phyloP scores from a whole-genome alignment of 2,888 invertebrate genomes.

The Diarsia dahlii region DNA sequence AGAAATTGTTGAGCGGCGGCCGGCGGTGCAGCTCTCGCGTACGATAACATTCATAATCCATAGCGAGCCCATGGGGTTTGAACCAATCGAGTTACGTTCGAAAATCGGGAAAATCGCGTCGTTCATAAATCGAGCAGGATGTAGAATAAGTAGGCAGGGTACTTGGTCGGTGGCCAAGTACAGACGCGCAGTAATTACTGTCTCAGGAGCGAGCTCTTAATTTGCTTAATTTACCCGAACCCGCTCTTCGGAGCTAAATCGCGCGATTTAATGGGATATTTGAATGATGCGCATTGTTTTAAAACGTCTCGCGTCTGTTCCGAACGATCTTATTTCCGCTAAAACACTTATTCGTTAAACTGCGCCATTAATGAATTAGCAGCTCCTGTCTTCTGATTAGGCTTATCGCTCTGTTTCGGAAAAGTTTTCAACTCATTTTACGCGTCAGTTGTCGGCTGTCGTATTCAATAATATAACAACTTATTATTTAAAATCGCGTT shows the following conservation, averaged over 20 bases:
- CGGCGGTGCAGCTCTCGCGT: constrained; percentile 68
- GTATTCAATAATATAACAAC: constrained; percentile 19
- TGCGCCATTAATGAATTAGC: constrained; percentile 62
- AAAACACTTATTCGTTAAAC: constrained; percentile 67
- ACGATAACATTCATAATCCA: constrained; percentile 83
- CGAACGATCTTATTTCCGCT: constrained; percentile 75
- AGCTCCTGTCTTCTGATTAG: constrained; percentile 56
- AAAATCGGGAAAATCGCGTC: constrained; percentile 80
- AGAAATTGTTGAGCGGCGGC: constrained; percentile 66
- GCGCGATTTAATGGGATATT: constrained; percentile 87
- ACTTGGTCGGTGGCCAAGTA: constrained; percentile 86
- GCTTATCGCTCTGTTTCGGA: constrained; percentile 50
- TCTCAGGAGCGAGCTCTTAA: constrained; percentile 87
- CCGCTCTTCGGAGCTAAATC: constrained; percentile 84
- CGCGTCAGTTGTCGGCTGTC: constrained; percentile 13
- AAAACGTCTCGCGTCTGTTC: constrained; percentile 81
- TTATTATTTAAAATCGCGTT: constrained; percentile 2
- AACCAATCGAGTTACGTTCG: constrained; percentile 78
- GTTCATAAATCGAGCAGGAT: constrained; percentile 75
- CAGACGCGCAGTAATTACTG: constrained; percentile 86
- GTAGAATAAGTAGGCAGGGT: constrained; percentile 68
- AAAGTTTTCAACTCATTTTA: constrained; percentile 56
- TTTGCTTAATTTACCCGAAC: constrained; percentile 89
- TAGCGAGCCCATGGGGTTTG: constrained; percentile 75
- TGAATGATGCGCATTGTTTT: constrained; percentile 88